Evolutionary conservation across 2,113 vertebrate genomes (phyloP).

Genomic region (Semnornis frantzii): DNA sequence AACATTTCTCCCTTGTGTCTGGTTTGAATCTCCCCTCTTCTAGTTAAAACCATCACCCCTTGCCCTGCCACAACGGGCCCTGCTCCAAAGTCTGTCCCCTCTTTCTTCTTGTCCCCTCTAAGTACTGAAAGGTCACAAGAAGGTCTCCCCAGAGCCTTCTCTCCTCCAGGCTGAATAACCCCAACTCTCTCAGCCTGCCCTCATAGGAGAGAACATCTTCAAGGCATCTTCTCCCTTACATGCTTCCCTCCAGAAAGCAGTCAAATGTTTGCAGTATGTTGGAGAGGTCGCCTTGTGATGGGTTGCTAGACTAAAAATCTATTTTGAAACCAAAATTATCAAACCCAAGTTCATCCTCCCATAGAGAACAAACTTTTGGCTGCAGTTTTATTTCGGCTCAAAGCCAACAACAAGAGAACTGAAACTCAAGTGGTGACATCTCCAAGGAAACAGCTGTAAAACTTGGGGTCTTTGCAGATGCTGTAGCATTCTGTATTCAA

Average conservation of each 20-base stretch:
- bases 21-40: no score
- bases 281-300: not conserved
- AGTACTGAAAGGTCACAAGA: no score
- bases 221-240: not conserved
- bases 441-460: slow-evolving; percentile 54
- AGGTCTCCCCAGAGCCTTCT: no score
- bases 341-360: not conserved
- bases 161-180: no score
- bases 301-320: not conserved
- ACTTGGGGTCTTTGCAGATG: not conserved
- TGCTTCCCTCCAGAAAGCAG: not conserved
- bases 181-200: no score
- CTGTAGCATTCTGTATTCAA: not conserved
- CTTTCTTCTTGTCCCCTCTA: no score
- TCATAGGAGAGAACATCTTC: not conserved
- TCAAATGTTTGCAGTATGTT: not conserved
- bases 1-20: no score
- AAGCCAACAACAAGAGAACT: not conserved
- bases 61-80: no score
- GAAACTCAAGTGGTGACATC: not conserved
- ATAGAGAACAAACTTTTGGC: not conserved
- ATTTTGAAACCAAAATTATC: not conserved
- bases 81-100: no score
- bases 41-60: no score
- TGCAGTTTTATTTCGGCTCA: not conserved